Evolutionary conservation across 23 tunicate species (phyloP).

Genomic region (Botrylloides violaceus): DNA sequence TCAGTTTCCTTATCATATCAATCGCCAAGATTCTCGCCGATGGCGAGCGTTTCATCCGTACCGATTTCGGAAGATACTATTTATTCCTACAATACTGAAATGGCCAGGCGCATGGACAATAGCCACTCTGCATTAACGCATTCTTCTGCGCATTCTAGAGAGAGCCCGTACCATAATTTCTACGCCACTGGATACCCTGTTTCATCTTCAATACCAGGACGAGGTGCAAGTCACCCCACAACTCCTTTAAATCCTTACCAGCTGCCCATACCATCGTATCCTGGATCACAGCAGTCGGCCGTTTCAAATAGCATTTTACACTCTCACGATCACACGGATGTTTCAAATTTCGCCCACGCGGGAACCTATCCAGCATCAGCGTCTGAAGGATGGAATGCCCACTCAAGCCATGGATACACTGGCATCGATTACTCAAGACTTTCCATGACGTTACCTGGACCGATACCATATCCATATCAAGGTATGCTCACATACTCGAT

Average conservation of each 20-base stretch:
- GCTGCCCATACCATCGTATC: neutral
- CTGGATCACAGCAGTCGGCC: neutral
- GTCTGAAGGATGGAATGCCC: conserved; percentile 17
- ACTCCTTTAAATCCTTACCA: neutral
- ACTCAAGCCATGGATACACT: neutral
- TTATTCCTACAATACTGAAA: neutral
- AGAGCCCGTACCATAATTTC: neutral
- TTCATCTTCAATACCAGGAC: neutral
- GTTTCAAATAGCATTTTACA: conserved; percentile 7
- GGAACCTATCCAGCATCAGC: conserved; percentile 8
- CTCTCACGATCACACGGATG: conserved; percentile 1
- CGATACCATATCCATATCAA: conserved; percentile 11
- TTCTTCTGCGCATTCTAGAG: neutral
- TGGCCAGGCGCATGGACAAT: neutral
- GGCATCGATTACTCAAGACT: conserved; percentile 16
- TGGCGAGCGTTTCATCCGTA: conserved; percentile 10
- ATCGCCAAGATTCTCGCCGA: conserved; percentile 7
- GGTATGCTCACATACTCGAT: too few species aligned
- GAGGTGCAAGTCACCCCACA: neutral
- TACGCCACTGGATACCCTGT: neutral
- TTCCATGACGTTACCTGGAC: conserved; percentile 5
- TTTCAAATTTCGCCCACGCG: neutral
- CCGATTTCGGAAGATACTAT: neutral
- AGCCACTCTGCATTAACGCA: neutral
- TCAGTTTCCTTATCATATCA: neutral